These are phyloP conservation scores for Catocala nupta DNA, from an alignment of 2,888 invertebrate genomes.

Conservation along the genomic window DNA sequence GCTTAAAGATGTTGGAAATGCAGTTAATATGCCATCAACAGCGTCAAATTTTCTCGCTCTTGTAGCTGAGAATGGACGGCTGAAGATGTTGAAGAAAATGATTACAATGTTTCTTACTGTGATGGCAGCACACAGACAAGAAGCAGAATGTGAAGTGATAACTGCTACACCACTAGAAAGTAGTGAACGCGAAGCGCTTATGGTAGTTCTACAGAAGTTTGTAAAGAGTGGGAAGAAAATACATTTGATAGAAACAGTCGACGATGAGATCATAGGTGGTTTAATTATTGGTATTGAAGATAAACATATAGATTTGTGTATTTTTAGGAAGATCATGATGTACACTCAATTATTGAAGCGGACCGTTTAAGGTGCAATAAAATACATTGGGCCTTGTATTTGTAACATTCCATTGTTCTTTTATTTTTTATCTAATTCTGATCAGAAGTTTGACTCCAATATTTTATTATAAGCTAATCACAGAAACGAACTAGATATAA, in stretches of 20 bases:
- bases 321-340: conserved; percentile 69
- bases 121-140: conserved; percentile 78
- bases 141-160: conserved; percentile 77
- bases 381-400: too few relatives aligned
- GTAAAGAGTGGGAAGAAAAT: conserved; percentile 70
- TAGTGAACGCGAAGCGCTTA: conserved; percentile 55
- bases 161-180: conserved; percentile 74
- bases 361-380: neutral
- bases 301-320: conserved; percentile 78
- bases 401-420: too few relatives aligned
- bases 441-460: too few relatives aligned
- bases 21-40: conserved; percentile 71
- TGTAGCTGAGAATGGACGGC: conserved; percentile 77
- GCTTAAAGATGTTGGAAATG: conserved; percentile 59
- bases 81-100: conserved; percentile 70
- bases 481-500: too few relatives aligned
- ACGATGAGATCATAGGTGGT: conserved; percentile 73
- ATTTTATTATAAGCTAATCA: too few relatives aligned
- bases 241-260: conserved; percentile 71
- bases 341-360: conserved; percentile 68
- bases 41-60: conserved; percentile 69
- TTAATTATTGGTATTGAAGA: conserved; percentile 78
- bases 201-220: conserved; percentile 67
- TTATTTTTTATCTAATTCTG: too few relatives aligned
- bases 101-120: conserved; percentile 68